These are phyloP conservation scores for Stictocephala bisonia DNA, from an alignment of 2,888 invertebrate genomes.

Conservation along the genomic window DNA sequence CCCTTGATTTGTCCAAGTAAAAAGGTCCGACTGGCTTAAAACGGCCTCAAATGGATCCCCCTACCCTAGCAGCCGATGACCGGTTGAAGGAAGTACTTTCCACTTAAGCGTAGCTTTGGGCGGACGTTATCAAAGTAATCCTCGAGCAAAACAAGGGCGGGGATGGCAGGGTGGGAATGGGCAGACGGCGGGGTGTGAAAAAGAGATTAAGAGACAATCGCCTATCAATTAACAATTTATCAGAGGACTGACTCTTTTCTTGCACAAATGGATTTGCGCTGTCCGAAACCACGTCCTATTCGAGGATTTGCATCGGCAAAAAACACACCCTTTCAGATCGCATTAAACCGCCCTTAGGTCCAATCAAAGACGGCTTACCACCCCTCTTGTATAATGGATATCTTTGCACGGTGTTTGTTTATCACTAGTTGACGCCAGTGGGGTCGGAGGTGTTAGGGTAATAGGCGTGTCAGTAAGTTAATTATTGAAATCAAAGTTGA, in stretches of 20 bases:
- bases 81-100: slow-evolving; percentile 32
- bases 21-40: slow-evolving; percentile 32
- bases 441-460: not conserved
- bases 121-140: slow-evolving; percentile 42
- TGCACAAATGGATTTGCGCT: slow-evolving; percentile 47
- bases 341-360: slow-evolving; percentile 31
- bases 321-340: slow-evolving; percentile 45
- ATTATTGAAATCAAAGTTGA: no score
- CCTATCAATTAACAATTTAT: slow-evolving; percentile 47
- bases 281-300: slow-evolving; percentile 46
- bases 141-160: slow-evolving; percentile 33
- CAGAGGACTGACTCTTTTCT: slow-evolving; percentile 47
- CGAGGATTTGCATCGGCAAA: slow-evolving; percentile 45
- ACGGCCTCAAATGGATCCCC: slow-evolving; percentile 26
- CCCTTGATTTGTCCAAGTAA: slow-evolving; percentile 28
- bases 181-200: slow-evolving; percentile 44
- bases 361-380: slow-evolving; percentile 35
- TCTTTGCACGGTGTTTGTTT: slow-evolving; percentile 30
- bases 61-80: slow-evolving; percentile 12
- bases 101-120: slow-evolving; percentile 41
- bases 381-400: slow-evolving; percentile 17
- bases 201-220: slow-evolving; percentile 46
- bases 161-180: slow-evolving; percentile 18
- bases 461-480: no score
- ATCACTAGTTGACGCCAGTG: not conserved